Evolutionary conservation across 2,797 vertebrate genomes (phyloP), one percentile per base, ranked within the genome.

Genomic region (Sandelia bainsii): DNA sequence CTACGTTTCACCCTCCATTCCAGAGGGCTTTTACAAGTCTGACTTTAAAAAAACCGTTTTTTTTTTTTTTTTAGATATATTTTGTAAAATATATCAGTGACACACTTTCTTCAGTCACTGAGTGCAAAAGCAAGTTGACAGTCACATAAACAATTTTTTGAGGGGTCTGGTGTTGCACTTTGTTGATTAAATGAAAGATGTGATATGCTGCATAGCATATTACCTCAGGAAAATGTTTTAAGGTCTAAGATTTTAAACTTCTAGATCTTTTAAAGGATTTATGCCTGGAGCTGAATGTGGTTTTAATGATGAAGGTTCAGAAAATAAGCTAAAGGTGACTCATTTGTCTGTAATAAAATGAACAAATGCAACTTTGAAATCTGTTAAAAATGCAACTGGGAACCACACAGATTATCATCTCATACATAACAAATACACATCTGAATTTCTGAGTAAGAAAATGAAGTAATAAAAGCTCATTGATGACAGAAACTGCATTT

Each of bases 221-320:
- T 60, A 66, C 34, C 62, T 62, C 19, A n/a, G 61, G 65, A 51
- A n/a, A 37, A 10, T 49, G 39, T 23, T 44, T 64, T 69, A 14
- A 10, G 39, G 29, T 44, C 61, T 72, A 14, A 10, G n/a, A 45
- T 7, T 39, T 49, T 8, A 34, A 22, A 16, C n/a, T 7, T 39
- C 2, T 0, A 11, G 22, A 51, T n/a, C 20, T 51, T 9, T 25
- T 20, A 53, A 52, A 52, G 0, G 20, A 57, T 67, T 44, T 8
- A 1, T 13, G 45, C 16, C 1, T 8, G 46, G 40, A 51, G 51
- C 8, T n/a, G 39, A 60, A 14, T 3, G 39, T 0, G 8, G 16
- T 52, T 51, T 56, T 62, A 32, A 57, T 57, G n/a, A 46, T 37
- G 20, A 0, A 17, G 14, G 2, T 14, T 48, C 29, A 1, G 10